These are phyloP conservation scores for Brassicogethes aeneus DNA, from an alignment of 2,888 invertebrate species.

Conservation along the genomic window DNA sequence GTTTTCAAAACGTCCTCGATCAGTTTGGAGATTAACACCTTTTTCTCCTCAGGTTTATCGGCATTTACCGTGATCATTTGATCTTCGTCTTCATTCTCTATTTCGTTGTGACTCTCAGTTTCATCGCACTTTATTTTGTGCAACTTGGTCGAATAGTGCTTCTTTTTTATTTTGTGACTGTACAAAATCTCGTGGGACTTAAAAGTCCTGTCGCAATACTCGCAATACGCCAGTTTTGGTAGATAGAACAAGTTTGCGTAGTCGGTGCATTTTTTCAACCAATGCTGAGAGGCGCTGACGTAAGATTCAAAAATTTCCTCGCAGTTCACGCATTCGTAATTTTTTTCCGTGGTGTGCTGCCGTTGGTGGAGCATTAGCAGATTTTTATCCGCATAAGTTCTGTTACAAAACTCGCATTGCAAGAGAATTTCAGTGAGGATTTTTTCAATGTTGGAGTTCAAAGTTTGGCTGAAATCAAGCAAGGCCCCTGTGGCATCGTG, in stretches of 20 bases:
- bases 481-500: neutral
- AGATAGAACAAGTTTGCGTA: slow-evolving; percentile 42
- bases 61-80: neutral
- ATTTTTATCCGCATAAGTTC: slow-evolving; percentile 46
- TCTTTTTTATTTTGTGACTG: slow-evolving; percentile 49
- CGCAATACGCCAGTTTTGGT: slow-evolving; percentile 40
- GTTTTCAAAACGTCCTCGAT: slow-evolving; percentile 36
- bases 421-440: slow-evolving; percentile 40
- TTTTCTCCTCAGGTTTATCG: slow-evolving; percentile 24
- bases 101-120: slow-evolving; percentile 5
- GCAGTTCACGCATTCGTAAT: slow-evolving; percentile 43
- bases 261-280: slow-evolving; percentile 42
- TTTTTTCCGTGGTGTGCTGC: slow-evolving; percentile 39
- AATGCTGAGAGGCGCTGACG: slow-evolving; percentile 47
- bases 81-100: neutral
- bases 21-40: slow-evolving; percentile 33
- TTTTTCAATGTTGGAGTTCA: slow-evolving; percentile 26
- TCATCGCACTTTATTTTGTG: slow-evolving; percentile 23
- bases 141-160: slow-evolving; percentile 39
- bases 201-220: slow-evolving; percentile 42
- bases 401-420: slow-evolving; percentile 55
- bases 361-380: slow-evolving; percentile 41
- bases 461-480: slow-evolving; percentile 2
- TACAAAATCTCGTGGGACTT: slow-evolving; percentile 46
- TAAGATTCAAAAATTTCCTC: slow-evolving; percentile 42